Evolutionary conservation across 2,797 vertebrate genomes (phyloP).

Genomic region (Lepus townsendii): DNA sequence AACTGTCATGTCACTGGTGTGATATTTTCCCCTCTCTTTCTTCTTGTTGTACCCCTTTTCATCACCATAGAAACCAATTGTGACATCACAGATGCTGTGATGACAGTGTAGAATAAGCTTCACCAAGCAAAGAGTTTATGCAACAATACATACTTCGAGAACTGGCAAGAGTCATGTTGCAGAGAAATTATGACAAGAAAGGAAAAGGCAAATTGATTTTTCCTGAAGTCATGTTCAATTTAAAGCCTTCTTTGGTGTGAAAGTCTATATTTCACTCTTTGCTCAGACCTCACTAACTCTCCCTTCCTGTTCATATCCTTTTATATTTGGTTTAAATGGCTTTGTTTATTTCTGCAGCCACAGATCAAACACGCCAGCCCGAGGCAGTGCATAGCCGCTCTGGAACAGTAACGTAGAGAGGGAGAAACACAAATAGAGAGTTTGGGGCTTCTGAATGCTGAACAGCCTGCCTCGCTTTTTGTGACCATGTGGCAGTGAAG

Average conservation of each 20-base stretch:
- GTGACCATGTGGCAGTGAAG: background rate
- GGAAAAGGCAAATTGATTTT: constrained; percentile 82
- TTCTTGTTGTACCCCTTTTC: background rate
- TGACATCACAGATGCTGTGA: constrained; percentile 69
- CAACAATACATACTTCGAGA: constrained; percentile 30
- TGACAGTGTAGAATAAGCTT: constrained; percentile 47
- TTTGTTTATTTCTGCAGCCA: constrained; percentile 82
- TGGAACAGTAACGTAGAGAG: constrained; percentile 66
- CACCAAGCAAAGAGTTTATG: constrained; percentile 38
- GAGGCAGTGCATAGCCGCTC: constrained; percentile 71
- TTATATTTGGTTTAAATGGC: constrained; percentile 81
- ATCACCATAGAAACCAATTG: constrained; percentile 56
- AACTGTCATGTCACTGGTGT: background rate
- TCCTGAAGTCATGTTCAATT: constrained; percentile 80
- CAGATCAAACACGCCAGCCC: constrained; percentile 73
- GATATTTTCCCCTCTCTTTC: background rate
- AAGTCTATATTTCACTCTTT: constrained; percentile 74
- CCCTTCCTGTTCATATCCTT: constrained; percentile 76
- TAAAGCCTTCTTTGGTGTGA: constrained; percentile 77
- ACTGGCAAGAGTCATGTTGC: constrained; percentile 70
- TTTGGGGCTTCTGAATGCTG: constrained; percentile 67
- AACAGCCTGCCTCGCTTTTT: constrained; percentile 44
- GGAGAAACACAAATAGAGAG: background rate
- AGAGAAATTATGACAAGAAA: constrained; percentile 80
- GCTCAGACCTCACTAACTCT: constrained; percentile 72